A percentile compares a stretch with the other conserved stretches of the same genome.
These are phyloP conservation scores for Eurypyga helias DNA, from an alignment of 2,113 vertebrate genomes.

Conservation along the genomic window DNA sequence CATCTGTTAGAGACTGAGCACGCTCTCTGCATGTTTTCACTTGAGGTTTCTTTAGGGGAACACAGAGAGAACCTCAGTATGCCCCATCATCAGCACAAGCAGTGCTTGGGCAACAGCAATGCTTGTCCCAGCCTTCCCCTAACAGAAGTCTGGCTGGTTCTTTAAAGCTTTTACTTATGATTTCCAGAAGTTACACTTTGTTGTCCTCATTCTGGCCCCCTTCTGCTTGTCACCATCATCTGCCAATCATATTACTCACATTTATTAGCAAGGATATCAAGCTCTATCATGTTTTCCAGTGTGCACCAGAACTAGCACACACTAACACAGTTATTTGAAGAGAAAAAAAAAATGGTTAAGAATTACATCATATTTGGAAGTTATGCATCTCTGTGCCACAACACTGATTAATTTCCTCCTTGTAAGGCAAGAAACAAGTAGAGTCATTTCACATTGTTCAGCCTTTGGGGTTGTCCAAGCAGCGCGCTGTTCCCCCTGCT, in stretches of 20 bases:
- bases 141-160: not conserved
- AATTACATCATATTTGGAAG: not conserved
- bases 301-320: not conserved
- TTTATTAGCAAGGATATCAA: not conserved
- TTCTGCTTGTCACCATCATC: not conserved
- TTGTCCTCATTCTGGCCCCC: not conserved
- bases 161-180: not conserved
- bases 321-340: not conserved
- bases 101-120: not conserved
- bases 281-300: not conserved
- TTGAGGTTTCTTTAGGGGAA: not conserved
- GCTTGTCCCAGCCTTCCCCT: not conserved
- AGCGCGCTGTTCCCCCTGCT: not conserved
- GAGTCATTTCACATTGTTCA: not conserved
- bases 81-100: not conserved
- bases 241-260: not conserved
- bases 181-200: not conserved
- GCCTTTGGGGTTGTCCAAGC: not conserved
- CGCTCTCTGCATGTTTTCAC: not conserved
- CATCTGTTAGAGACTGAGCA: not conserved
- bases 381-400: not conserved
- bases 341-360: not conserved
- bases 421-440: not conserved
- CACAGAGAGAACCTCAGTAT: accelerated
- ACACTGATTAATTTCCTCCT: not conserved